These are phyloP conservation scores for Setipinna tenuifilis DNA, from an alignment of 2,797 vertebrate genomes.

Conservation along the genomic window DNA sequence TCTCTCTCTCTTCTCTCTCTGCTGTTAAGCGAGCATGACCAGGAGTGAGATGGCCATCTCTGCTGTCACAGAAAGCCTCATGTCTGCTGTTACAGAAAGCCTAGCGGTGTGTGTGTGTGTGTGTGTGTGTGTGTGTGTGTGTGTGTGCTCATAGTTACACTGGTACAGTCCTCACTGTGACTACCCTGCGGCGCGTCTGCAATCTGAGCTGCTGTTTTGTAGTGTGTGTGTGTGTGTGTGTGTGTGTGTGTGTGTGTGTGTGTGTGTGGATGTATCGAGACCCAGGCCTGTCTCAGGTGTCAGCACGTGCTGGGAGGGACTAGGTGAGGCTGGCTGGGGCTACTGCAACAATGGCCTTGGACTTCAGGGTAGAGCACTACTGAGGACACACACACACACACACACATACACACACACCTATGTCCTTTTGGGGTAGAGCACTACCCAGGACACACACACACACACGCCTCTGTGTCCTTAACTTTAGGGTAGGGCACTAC, in stretches of 20 bases:
- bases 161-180: not conserved
- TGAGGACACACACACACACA: too few relatives aligned
- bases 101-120: not conserved
- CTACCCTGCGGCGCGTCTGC: not conserved
- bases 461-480: too few relatives aligned
- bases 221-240: not conserved
- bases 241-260: too few relatives aligned
- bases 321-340: not conserved
- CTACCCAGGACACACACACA: too few relatives aligned
- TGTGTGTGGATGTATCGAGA: not conserved
- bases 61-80: too few relatives aligned
- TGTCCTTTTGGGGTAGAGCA: too few relatives aligned
- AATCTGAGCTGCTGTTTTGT: not conserved
- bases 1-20: too few relatives aligned
- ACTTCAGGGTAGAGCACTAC: not conserved
- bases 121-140: not conserved
- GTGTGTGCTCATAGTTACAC: constrained; percentile 7
- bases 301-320: not conserved
- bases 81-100: too few relatives aligned
- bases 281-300: not conserved
- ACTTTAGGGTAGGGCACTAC: not conserved
- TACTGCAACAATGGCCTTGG: not conserved
- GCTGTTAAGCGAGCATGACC: too few relatives aligned
- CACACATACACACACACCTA: too few relatives aligned
- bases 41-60: too few relatives aligned